A percentile compares a stretch with the other conserved stretches of the same genome.
These are phyloP conservation scores for Achlya flavicornis DNA, from an alignment of 2,888 invertebrate genomes.

Conservation along the genomic window DNA sequence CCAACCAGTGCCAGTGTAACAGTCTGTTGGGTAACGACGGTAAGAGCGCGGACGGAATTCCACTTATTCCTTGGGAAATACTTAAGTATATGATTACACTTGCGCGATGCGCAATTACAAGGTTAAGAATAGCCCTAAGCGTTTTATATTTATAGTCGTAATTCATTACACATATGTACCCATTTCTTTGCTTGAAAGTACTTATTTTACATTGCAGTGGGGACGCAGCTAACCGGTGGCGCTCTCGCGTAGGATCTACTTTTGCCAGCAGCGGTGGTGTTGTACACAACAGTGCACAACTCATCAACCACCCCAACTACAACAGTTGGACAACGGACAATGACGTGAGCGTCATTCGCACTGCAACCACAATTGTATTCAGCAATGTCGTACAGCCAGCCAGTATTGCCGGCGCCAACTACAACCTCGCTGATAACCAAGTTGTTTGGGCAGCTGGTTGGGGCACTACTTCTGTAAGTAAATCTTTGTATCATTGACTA, in stretches of 20 bases:
- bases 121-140: too few species aligned
- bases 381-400: constrained; percentile 35
- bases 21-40: too few species aligned
- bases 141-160: too few species aligned
- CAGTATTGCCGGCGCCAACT: constrained; percentile 50
- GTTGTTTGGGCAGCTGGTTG: constrained; percentile 60
- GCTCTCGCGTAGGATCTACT: constrained; percentile 44
- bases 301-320: constrained; percentile 42
- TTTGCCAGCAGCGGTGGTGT: constrained; percentile 47
- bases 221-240: constrained; percentile 35
- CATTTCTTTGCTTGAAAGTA: not conserved
- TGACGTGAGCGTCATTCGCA: constrained; percentile 46
- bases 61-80: too few species aligned
- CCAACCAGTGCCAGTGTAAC: too few species aligned
- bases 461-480: constrained; percentile 54
- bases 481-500: not conserved
- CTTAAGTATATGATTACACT: too few species aligned
- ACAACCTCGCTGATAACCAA: constrained; percentile 46
- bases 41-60: too few species aligned
- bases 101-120: too few species aligned
- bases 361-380: constrained; percentile 26
- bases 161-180: constrained; percentile 8
- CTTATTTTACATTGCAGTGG: constrained; percentile 30
- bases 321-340: constrained; percentile 31
- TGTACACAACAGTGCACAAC: constrained; percentile 25